A percentile compares a stretch with the other conserved stretches of the same genome.
These are phyloP conservation scores for Diarsia dahlii DNA, from an alignment of 2,888 invertebrate species.

Conservation along the genomic window DNA sequence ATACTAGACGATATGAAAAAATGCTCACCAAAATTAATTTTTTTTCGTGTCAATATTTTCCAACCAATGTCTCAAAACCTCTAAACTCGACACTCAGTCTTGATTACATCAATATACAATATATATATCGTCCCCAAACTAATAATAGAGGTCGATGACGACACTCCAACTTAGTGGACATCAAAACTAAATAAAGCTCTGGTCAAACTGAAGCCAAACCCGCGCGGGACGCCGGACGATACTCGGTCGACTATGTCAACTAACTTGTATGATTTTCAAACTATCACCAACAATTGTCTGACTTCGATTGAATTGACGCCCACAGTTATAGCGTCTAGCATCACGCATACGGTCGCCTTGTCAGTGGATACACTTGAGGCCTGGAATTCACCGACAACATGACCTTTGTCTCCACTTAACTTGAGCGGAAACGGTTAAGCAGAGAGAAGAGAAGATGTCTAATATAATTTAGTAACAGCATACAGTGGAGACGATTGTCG, in stretches of 20 bases:
- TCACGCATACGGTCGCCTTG: not conserved
- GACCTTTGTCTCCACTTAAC: not conserved
- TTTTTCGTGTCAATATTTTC: not conserved
- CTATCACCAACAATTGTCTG: not conserved
- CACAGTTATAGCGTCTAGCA: rapidly evolving
- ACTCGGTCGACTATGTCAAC: not conserved
- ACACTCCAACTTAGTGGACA: slow-evolving; percentile 41
- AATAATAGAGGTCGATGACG: slow-evolving; percentile 35
- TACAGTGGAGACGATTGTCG: not conserved
- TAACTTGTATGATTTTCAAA: not conserved
- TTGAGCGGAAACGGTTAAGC: not conserved
- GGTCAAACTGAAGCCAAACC: slow-evolving; percentile 11
- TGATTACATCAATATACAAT: not conserved
- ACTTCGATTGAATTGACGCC: not conserved
- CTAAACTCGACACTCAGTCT: not conserved
- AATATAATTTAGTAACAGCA: not conserved
- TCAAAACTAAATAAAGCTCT: slow-evolving; percentile 51
- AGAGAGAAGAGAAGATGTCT: not conserved
- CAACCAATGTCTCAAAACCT: not conserved
- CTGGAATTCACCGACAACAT: not conserved
- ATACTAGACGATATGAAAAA: too few relatives aligned
- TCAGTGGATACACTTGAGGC: not conserved
- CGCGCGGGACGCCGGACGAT: not conserved
- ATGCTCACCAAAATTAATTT: too few relatives aligned
- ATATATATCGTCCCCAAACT: slow-evolving; percentile 20